Evolutionary conservation across 2,113 vertebrate species (phyloP).

Genomic region (Heptranchias perlo): DNA sequence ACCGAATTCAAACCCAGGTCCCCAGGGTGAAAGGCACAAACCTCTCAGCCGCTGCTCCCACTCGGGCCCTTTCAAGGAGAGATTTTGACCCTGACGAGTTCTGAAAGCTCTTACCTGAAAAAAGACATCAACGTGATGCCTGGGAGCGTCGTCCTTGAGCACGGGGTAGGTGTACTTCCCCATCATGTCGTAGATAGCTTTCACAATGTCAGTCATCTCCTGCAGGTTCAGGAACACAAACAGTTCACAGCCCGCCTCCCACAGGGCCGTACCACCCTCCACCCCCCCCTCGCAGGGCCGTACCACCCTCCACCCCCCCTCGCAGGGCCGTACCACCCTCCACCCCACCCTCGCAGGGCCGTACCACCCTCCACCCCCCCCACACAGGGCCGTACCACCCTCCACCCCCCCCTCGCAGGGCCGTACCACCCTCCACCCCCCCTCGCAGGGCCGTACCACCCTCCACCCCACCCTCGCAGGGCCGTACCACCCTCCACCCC

Average conservation of each 20-base stretch:
- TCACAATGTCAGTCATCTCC: slow-evolving; percentile 96
- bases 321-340: too few relatives aligned
- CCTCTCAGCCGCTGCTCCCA: background rate
- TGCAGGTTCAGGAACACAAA: slow-evolving; percentile 47
- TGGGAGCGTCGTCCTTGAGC: slow-evolving; percentile 83
- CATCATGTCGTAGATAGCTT: slow-evolving; percentile 98
- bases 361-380: too few relatives aligned
- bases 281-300: too few relatives aligned
- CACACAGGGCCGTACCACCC: too few relatives aligned
- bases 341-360: too few relatives aligned
- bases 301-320: too few relatives aligned
- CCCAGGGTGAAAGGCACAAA: background rate
- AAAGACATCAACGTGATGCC: slow-evolving; percentile 89
- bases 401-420: too few relatives aligned
- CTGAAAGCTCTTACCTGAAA: slow-evolving; percentile 70
- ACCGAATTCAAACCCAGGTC: background rate
- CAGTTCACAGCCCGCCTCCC: background rate
- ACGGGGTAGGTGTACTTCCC: slow-evolving; percentile 90
- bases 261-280: too few relatives aligned
- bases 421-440: too few relatives aligned
- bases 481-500: too few relatives aligned
- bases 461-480: too few relatives aligned
- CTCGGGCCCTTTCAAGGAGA: background rate
- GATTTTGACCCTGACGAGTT: background rate
- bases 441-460: too few relatives aligned